Evolutionary conservation across 30 jellyfish, hydroid and myxozoan genomes (phyloP).

Genomic region (Hydra vulgaris): DNA sequence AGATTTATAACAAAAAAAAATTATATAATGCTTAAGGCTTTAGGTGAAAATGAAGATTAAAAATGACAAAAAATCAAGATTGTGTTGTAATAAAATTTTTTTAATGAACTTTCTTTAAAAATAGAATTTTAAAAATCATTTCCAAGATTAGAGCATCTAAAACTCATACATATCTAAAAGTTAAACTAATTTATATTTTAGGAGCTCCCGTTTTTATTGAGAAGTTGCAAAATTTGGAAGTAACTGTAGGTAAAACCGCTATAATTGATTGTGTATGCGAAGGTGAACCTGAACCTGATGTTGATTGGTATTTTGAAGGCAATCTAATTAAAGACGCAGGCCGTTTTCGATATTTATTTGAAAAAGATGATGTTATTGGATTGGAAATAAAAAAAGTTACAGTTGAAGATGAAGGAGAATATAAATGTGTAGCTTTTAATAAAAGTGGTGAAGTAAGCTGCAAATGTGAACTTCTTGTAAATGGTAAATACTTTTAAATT

Average conservation of each 20-base stretch:
- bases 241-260: conserved; percentile 71
- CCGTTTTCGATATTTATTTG: conserved; percentile 57
- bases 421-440: conserved; percentile 77
- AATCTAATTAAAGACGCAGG: conserved; percentile 62
- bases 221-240: conserved; percentile 54
- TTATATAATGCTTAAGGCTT: too few relatives aligned
- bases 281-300: conserved; percentile 97
- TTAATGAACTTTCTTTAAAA: too few relatives aligned
- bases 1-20: too few relatives aligned
- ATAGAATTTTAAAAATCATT: too few relatives aligned
- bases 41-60: too few relatives aligned
- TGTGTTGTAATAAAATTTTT: too few relatives aligned
- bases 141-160: too few relatives aligned
- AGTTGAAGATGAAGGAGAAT: conserved; percentile 85
- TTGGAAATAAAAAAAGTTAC: conserved; percentile 56
- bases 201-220: conserved; percentile 87
- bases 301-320: conserved; percentile 90
- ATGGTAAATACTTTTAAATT: conserved; percentile 39
- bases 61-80: too few relatives aligned
- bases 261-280: conserved; percentile 65
- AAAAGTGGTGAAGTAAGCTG: conserved; percentile 69
- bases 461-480: conserved; percentile 70
- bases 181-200: neutral
- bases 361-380: conserved; percentile 82
- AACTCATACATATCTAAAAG: too few relatives aligned